Base-by-base conservation (phyloP, 2,113 vertebrate species). In the Thalassoma bifasciatum region DNA sequence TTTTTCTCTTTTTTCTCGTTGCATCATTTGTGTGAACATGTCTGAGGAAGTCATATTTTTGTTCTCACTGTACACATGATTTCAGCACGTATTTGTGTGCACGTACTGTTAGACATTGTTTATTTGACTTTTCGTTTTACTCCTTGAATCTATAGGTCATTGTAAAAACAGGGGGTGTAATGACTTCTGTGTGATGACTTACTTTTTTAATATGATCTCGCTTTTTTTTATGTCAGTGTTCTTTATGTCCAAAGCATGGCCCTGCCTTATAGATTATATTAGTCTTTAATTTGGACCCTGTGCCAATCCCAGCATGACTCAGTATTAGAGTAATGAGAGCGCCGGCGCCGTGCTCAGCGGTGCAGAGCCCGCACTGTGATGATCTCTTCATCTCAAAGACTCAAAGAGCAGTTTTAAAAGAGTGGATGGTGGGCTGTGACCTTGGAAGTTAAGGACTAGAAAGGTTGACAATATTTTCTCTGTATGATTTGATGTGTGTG, bases 271-370 rank as follows among this genome's bases (percentile, higher is more conserved):
- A 52, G 49, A 22, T 40, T 57, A 37, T 44, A 37, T 75, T 56
- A 75, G 72, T 83, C 44, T 83, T 79, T 80, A 52, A 74, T 71
- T 78, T 81, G 73, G 72, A 84, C 49, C 46, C 38, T 79, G 47
- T 54, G 83, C 75, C 70, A 86, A 58, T 83, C 82, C 54, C 86
- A 88, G 90, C 76, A 66, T 0, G 76, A 75, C 54, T 12, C 38
- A 75, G 76, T 78, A 65, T 71, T 74, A 75, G 24, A 88, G 81
- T 87, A 87, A 89, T 79, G 79, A 91, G 82, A 76, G 79, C 10
- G 34, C 50, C 34, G 77, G 63, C 37, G 16, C 34, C 46, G 46
- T 5, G 42, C 54, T 5, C 59, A 24, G 66, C 52, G 13, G 49
- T 46, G 17, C 58, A 7, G 80, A 11, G 37, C 62, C 40, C 86